A percentile compares a stretch with the other conserved stretches of the same genome.
These are phyloP conservation scores for Temnopleurus reevesii DNA, from an alignment of 53 echinoderm and acorn worm species.

Conservation along the genomic window DNA sequence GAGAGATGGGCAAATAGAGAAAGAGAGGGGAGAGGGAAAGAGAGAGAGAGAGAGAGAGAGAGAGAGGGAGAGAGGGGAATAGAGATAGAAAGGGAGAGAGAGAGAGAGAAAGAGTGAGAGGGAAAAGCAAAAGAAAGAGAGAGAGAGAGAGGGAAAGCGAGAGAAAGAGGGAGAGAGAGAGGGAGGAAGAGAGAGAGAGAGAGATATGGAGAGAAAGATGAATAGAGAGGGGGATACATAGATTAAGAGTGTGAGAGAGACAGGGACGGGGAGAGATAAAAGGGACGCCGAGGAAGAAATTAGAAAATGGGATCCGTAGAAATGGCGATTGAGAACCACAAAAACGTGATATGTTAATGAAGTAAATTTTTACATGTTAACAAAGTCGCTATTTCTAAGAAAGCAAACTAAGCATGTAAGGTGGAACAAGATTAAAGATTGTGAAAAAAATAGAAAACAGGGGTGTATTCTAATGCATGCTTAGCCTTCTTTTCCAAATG, in stretches of 20 bases:
- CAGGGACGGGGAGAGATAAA: not conserved
- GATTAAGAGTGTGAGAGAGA: not conserved
- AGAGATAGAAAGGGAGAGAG: not conserved
- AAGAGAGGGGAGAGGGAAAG: not conserved
- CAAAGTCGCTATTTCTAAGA: too few species aligned
- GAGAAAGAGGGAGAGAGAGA: not conserved
- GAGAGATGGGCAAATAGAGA: not conserved
- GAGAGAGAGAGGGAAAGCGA: not conserved
- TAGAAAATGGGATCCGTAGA: too few species aligned
- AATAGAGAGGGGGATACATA: not conserved
- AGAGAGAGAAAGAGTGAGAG: not conserved
- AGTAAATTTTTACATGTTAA: too few species aligned
- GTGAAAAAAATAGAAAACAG: too few species aligned
- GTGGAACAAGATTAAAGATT: too few species aligned
- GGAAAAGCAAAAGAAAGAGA: not conserved
- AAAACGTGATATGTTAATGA: too few species aligned
- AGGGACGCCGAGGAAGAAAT: not conserved
- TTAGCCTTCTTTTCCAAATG: conserved; percentile 6
- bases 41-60: not conserved
- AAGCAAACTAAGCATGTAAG: too few species aligned
- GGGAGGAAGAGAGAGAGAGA: not conserved
- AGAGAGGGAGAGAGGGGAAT: not conserved
- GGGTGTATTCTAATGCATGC: not conserved
- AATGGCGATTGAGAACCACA: too few species aligned
- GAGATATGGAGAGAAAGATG: not conserved